Conservation (phyloP, 2,797 vertebrate genomes). For the Florisuga fusca region DNA sequence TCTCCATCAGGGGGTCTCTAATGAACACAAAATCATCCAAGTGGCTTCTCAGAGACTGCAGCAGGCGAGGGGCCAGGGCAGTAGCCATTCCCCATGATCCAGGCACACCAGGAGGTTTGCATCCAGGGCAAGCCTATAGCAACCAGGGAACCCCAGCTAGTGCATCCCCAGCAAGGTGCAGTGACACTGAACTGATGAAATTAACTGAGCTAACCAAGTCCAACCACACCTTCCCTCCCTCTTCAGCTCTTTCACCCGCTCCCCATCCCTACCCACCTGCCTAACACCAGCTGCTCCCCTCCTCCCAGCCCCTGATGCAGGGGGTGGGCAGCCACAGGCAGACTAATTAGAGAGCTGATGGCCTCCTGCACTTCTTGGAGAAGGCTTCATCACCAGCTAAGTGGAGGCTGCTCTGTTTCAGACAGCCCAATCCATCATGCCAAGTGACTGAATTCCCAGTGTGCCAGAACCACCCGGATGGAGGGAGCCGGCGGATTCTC, state of each 20-base stretch:
- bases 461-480: not conserved
- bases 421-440: not conserved
- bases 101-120: rapidly evolving
- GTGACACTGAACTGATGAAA: not conserved
- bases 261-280: not conserved
- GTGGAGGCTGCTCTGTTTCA: not conserved
- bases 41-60: not conserved
- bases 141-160: not conserved
- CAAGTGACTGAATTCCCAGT: not conserved
- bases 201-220: not conserved
- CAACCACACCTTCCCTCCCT: not conserved
- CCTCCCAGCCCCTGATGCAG: not conserved
- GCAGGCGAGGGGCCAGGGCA: not conserved
- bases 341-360: not conserved
- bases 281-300: not conserved
- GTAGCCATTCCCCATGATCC: not conserved
- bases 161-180: not conserved
- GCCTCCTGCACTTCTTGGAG: not conserved
- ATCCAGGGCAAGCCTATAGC: not conserved
- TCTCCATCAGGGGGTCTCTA: rapidly evolving
- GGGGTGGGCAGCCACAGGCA: rapidly evolving
- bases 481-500: not conserved
- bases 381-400: not conserved
- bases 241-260: not conserved
- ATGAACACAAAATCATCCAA: rapidly evolving